Base-by-base conservation (phyloP, 1,140 invertebrate genomes). In the Batillaria attramentaria region DNA sequence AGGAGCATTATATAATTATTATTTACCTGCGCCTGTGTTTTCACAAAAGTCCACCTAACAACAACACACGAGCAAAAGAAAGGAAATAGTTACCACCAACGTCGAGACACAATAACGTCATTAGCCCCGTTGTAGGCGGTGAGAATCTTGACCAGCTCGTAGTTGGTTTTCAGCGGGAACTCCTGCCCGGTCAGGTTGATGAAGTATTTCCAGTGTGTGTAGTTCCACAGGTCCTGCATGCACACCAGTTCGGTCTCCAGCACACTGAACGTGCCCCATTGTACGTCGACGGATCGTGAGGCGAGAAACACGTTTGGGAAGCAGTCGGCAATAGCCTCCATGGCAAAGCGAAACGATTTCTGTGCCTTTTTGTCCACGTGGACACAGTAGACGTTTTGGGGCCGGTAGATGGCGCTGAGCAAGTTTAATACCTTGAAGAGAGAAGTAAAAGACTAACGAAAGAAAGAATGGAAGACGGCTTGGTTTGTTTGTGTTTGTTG, bases 321-420 rank as follows among this genome's bases (percentile, higher is more conserved):
- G 66, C 87, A 88, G 1, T 57, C 37, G 2, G 78, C 68, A 4
- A 88, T 81, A 1, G 62, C 68, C 5, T 50, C 41, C 2, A 87
- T 37, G 0, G 81, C 77, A 4, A 78, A n/a, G 35, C 46, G 60
- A n/a, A 87, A 80, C 4, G 66, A 18, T 3, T 62, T 8, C 0
- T 73, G 2, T 0, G 88, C 72, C 72, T 89, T 90, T 1, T 57
- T 66, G 78, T 91, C 90, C 1, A 89, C 80, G 70, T 91, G 90
- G 41, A 91, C 79, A 77, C 89, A 90, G 72, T 90, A 91, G 2
- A 82, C 68, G 73, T 91, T 90, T 35, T 90, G 89, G 1, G 88
- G 89, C 16, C 87, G 81, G 62, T 90, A 91, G 16, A 91, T 87
- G 0, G 85, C 81, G 24, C 83, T 57, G 1, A 90, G 70, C 20